Evolutionary conservation across 2,797 vertebrate genomes (phyloP).

Genomic region (Danionella dracula): DNA sequence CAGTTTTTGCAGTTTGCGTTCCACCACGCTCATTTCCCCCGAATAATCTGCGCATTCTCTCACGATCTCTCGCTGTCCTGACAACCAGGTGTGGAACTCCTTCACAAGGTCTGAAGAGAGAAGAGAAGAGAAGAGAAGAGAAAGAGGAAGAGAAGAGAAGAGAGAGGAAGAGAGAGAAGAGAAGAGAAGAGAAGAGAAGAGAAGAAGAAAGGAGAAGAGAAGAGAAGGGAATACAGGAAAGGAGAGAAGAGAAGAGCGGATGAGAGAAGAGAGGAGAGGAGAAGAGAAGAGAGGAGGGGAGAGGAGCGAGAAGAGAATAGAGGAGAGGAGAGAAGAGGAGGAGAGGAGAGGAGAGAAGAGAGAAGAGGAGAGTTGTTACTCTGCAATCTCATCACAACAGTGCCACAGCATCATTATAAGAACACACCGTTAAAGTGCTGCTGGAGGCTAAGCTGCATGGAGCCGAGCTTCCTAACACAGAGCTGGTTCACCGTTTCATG

Average conservation of each 20-base stretch:
- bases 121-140: constrained; percentile 19
- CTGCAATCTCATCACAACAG: not conserved
- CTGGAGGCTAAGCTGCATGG: constrained; percentile 83
- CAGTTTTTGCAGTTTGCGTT: constrained; percentile 85
- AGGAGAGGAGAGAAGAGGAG: not conserved
- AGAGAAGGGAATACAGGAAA: not conserved
- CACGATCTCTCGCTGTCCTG: constrained; percentile 75
- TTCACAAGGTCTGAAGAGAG: constrained; percentile 76
- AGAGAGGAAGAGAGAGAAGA: constrained; percentile 21
- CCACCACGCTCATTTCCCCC: constrained; percentile 83
- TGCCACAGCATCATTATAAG: constrained; percentile 59
- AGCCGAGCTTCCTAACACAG: constrained; percentile 75
- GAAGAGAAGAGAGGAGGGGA: constrained; percentile 2
- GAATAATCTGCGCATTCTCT: constrained; percentile 83
- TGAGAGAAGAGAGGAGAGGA: constrained; percentile 6
- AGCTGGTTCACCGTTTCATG: constrained; percentile 85
- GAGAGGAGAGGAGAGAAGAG: constrained; percentile 13
- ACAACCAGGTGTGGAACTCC: constrained; percentile 90
- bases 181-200: not conserved
- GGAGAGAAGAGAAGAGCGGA: not conserved
- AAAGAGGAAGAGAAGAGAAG: not conserved
- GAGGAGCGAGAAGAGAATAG: not conserved
- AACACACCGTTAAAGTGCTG: constrained; percentile 86
- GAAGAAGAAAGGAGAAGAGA: not conserved
- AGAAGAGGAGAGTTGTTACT: not conserved